Evolutionary conservation across 2,113 vertebrate species (phyloP), one percentile per base, ranked within the genome.

Genomic region (Puntigrus tetrazona): DNA sequence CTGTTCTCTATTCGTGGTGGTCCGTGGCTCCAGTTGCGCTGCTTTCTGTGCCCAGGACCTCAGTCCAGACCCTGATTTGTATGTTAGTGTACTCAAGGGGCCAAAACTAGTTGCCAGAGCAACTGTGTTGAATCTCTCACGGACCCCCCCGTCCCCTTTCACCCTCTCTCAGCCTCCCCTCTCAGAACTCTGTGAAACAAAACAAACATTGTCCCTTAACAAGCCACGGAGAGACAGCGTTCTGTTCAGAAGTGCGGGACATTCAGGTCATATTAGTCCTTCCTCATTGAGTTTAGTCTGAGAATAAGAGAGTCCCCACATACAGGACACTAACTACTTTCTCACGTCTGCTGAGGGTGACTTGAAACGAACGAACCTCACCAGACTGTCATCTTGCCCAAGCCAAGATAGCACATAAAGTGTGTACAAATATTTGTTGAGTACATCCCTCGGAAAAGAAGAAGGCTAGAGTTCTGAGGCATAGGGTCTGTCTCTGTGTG

Each of bases 171-270:
- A 83, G 84, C 52, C 52, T 55, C 76, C 63, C 74, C 90, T 90
- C 90, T 90, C 90, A 83, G 84, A 90, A 92, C 93, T 92, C 89
- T 83, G 87, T 88, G 88, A 85, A 94, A 95, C 93, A 95, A 94
- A 93, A 93, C 90, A 89, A 91, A 92, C 93, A 93, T 93, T 95
- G 94, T 95, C 87, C 88, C 84, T 83, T 83, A 87, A 84, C 85
- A 87, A 85, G 78, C 84, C 78, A 36, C 77, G 67, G 57, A 73
- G 80, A 86, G 80, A 86, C 87, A 65, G 63, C 70, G 75, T 82
- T 89, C 70, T 85, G 81, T 88, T 89, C 88, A 87, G 77, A 82
- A 90, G 84, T 82, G 76, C 76, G 87, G 85, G 89, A 91, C 91
- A 93, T 90, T 93, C 89, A 91, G 91, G 91, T 91, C 92, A 92